These are phyloP conservation scores for Drosophila tristis DNA, from an alignment of 1,140 invertebrate species.

Conservation along the genomic window DNA sequence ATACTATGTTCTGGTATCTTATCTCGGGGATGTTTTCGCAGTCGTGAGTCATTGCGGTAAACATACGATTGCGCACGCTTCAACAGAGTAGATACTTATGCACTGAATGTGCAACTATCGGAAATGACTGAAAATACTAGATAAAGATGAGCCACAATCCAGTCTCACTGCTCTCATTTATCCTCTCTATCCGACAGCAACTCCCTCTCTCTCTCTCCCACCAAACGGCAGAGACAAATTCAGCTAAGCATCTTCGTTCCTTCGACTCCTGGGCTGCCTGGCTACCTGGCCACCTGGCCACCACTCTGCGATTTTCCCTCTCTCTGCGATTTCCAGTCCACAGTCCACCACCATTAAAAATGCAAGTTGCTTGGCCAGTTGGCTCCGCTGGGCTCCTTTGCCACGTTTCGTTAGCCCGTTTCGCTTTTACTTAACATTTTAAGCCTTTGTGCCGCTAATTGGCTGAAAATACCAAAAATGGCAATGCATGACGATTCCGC, in stretches of 20 bases:
- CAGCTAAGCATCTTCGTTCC: slow-evolving; percentile 51
- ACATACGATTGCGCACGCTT: too few species aligned
- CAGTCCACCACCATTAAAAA: slow-evolving; percentile 70
- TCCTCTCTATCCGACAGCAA: not conserved
- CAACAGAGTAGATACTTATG: too few species aligned
- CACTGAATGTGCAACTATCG: too few species aligned
- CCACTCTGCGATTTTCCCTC: not conserved
- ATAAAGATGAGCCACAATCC: too few species aligned
- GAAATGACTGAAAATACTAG: too few species aligned
- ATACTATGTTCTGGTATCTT: slow-evolving; percentile 23
- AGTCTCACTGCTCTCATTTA: too few species aligned
- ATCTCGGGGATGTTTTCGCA: slow-evolving; percentile 3
- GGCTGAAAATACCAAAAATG: slow-evolving; percentile 83
- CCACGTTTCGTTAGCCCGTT: slow-evolving; percentile 70
- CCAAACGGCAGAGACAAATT: slow-evolving; percentile 10
- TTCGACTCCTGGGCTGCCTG: slow-evolving; percentile 4
- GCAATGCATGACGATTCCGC: slow-evolving; percentile 70
- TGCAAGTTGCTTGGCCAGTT: slow-evolving; percentile 65
- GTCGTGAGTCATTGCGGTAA: too few species aligned
- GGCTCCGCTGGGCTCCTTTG: slow-evolving; percentile 45
- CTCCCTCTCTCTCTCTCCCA: slow-evolving; percentile 6
- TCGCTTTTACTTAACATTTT: slow-evolving; percentile 82
- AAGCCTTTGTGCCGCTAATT: slow-evolving; percentile 81
- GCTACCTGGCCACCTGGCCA: too few species aligned
- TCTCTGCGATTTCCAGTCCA: slow-evolving; percentile 11